A percentile compares a stretch with the other conserved stretches of the same genome.
Conservation (phyloP, 1,140 invertebrate species). For the Dreissena polymorpha region DNA sequence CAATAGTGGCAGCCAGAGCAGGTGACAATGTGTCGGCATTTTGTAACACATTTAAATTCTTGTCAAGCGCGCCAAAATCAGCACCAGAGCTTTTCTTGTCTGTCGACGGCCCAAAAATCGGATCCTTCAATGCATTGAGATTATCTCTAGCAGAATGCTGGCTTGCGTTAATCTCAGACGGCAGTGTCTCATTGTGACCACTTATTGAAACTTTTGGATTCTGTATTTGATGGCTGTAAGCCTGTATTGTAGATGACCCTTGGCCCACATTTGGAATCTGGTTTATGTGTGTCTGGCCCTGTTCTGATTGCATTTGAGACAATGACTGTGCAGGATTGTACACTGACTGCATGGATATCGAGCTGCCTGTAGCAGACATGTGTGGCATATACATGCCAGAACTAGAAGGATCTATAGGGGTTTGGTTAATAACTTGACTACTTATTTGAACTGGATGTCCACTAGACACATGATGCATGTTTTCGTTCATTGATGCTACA, state of each 20-base stretch:
- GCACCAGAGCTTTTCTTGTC: neutral
- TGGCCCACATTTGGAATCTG: slow-evolving; percentile 12
- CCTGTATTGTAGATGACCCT: slow-evolving; percentile 37
- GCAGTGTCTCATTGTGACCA: slow-evolving; percentile 36
- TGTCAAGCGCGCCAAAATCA: slow-evolving; percentile 21
- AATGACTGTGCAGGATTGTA: slow-evolving; percentile 18
- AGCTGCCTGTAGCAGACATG: neutral
- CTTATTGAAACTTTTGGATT: slow-evolving; percentile 28
- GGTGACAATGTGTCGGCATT: slow-evolving; percentile 34
- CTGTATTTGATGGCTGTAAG: slow-evolving; percentile 45
- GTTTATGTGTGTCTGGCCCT: neutral
- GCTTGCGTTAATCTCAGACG: neutral
- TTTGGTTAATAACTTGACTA: neutral
- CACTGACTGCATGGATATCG: slow-evolving; percentile 29
- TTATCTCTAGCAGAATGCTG: neutral
- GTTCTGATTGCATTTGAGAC: neutral
- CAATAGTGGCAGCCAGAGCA: slow-evolving; percentile 47
- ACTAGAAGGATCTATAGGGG: neutral
- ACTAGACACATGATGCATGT: slow-evolving; percentile 10
- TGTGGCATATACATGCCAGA: slow-evolving; percentile 36
- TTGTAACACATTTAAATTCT: slow-evolving; percentile 51
- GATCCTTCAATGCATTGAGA: neutral
- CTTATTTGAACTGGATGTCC: slow-evolving; percentile 28
- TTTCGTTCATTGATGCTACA: slow-evolving; percentile 25
- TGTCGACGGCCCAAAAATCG: neutral